Evolutionary conservation across 2,113 vertebrate genomes (phyloP).

Genomic region (Xenus cinereus): DNA sequence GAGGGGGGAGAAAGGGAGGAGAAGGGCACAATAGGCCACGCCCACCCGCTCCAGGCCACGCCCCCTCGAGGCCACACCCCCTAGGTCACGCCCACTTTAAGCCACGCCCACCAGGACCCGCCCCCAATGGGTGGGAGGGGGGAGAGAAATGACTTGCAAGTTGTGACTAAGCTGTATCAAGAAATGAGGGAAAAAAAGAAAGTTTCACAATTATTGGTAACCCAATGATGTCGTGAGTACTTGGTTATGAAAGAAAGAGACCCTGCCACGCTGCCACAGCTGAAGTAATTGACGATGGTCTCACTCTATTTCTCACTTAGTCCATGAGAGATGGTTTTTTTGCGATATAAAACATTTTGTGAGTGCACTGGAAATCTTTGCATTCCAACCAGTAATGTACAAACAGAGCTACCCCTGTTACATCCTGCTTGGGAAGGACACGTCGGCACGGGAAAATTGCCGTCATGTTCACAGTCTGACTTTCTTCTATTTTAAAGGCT

Average conservation of each 20-base stretch:
- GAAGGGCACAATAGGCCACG: too few relatives aligned
- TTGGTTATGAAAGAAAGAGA: not conserved
- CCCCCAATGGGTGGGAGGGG: too few relatives aligned
- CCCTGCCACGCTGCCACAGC: not conserved
- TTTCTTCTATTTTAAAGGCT: not conserved
- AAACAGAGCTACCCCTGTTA: not conserved
- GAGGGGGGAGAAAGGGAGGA: too few relatives aligned
- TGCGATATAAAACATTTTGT: not conserved
- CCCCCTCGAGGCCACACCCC: too few relatives aligned
- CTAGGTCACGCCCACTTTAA: too few relatives aligned
- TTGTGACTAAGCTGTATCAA: not conserved
- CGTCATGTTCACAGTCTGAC: not conserved
- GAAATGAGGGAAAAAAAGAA: not conserved
- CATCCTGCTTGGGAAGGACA: not conserved
- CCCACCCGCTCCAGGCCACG: too few relatives aligned
- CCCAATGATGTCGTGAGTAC: not conserved
- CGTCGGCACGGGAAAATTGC: fast-evolving
- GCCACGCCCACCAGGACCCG: too few relatives aligned
- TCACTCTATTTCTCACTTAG: not conserved
- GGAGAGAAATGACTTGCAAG: not conserved
- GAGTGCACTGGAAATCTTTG: not conserved
- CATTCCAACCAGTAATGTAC: not conserved
- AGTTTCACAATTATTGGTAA: not conserved
- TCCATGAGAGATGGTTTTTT: fast-evolving
- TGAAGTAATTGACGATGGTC: not conserved